Percentiles rank a stretch among this genome's conserved stretches.
Conservation (phyloP, 2,888 invertebrate species). For the Macrostomum cliftonense region DNA sequence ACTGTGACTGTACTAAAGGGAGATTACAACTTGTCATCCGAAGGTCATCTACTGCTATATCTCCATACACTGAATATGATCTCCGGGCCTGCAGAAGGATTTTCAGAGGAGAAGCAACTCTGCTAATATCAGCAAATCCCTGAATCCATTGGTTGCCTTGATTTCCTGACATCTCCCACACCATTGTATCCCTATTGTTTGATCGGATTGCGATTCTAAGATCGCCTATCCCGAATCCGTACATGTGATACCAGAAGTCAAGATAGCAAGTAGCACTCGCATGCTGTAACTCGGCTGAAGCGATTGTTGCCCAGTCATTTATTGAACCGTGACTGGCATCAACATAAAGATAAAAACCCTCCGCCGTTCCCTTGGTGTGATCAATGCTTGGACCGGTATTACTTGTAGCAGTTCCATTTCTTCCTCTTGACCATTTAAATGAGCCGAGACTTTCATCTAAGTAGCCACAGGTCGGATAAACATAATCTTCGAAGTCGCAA, state of each 20-base stretch:
- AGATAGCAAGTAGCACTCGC: constrained; percentile 1
- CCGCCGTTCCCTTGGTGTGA: constrained; percentile 20
- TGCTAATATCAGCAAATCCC: neutral
- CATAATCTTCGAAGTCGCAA: constrained; percentile 12
- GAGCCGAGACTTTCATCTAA: neutral
- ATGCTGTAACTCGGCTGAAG: neutral
- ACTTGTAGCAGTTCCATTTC: neutral
- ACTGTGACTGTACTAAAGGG: constrained; percentile 12
- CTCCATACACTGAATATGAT: constrained; percentile 14
- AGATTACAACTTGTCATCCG: neutral
- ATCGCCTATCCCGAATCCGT: constrained; percentile 4
- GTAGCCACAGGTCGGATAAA: constrained; percentile 1
- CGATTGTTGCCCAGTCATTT: neutral
- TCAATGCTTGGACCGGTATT: constrained; percentile 23
- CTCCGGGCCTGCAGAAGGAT: neutral
- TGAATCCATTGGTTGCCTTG: neutral
- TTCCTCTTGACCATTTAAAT: constrained; percentile 6
- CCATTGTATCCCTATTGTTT: neutral
- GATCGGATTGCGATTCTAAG: constrained; percentile 1
- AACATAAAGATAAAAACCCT: constrained; percentile 14
- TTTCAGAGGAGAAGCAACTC: neutral
- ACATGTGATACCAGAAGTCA: constrained; percentile 13
- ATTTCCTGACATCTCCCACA: constrained; percentile 1
- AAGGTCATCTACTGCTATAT: constrained; percentile 26
- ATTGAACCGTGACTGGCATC: neutral